phyloP scores from a whole-genome alignment of 2,797 vertebrate genomes.

The Clarias pachynema region DNA sequence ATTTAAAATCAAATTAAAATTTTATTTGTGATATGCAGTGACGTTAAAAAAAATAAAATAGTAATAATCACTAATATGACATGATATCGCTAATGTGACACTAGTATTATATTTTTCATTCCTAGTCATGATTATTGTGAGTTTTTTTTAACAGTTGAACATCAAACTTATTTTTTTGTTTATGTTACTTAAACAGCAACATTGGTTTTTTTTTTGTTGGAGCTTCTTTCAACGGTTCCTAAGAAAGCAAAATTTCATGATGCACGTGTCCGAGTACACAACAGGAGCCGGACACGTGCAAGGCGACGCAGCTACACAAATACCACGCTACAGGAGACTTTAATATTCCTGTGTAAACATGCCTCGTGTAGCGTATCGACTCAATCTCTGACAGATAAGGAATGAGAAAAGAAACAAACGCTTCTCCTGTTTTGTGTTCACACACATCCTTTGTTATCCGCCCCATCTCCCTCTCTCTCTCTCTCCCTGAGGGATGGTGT shows the following conservation, averaged over 20 bases:
- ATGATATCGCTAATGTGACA: neutral
- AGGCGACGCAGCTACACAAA: neutral
- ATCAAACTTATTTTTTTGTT: neutral
- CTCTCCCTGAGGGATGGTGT: slow-evolving; percentile 54
- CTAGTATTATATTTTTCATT: neutral
- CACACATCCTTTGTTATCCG: slow-evolving; percentile 36
- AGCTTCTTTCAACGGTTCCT: neutral
- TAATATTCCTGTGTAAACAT: slow-evolving; percentile 1
- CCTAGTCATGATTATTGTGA: neutral
- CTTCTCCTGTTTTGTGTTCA: slow-evolving; percentile 29
- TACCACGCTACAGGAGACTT: too few relatives aligned
- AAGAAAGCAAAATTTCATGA: neutral
- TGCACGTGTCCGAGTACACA: neutral
- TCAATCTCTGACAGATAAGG: slow-evolving; percentile 56
- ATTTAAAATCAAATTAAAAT: too few relatives aligned
- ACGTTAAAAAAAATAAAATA: neutral
- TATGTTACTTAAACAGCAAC: neutral
- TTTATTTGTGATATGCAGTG: too few relatives aligned
- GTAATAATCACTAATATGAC: neutral
- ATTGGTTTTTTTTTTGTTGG: neutral
- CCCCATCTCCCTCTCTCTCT: slow-evolving; percentile 3
- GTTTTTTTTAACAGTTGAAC: neutral
- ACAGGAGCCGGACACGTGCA: neutral
- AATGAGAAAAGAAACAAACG: slow-evolving; percentile 52
- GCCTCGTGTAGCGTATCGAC: neutral